Evolutionary conservation across 2,797 vertebrate species (phyloP), one percentile per base, ranked within the genome.

Genomic region (Sternotherus odoratus): DNA sequence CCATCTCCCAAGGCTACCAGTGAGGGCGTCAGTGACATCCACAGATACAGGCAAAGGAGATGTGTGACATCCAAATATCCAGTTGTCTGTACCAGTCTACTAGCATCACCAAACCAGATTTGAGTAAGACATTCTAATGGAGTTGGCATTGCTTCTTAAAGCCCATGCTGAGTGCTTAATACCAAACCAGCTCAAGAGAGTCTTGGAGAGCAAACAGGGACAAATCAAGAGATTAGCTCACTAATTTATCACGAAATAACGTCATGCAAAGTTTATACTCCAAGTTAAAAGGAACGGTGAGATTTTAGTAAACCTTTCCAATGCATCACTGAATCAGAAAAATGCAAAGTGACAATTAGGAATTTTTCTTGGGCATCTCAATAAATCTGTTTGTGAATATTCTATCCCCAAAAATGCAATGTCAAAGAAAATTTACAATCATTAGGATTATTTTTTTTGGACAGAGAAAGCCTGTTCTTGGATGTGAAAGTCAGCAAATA

Each of bases 141-240:
- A 17, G 26, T 19, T 83, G 28, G 12, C 48, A 63, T 43, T 83
- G 39, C 63, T 79, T 91, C 79, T 83, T 53, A 91, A 81, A 88
- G 89, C 36, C 3, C 0, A 0, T 0, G 83, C 54, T 43, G 83
- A 72, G 48, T 26, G 86, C 24, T 94, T 82, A 90, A 81, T 53
- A 49, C 54, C 39, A 91, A 88, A 93, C 46, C 19, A 79, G 90
- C 94, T 94, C 72, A 93, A 83, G 94, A 78, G 24, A 50, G 49
- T 51, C 49, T 57, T 83, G 66, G 72, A 90, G 86, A 93, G 83
- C 92, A 92, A 10, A 66, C 46, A 86, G 33, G 36, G 46, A 89
- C 81, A 95, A 89, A 77, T 49, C 85, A 77, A 90, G 43, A 86
- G 81, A 96, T 95, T 33, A 90, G 19, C 19, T 96, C 57, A 39